A percentile compares a stretch with the other conserved stretches of the same genome.
Evolutionary conservation across 2,113 vertebrate genomes (phyloP).

Genomic region (Microcebus lehilahytsara): DNA sequence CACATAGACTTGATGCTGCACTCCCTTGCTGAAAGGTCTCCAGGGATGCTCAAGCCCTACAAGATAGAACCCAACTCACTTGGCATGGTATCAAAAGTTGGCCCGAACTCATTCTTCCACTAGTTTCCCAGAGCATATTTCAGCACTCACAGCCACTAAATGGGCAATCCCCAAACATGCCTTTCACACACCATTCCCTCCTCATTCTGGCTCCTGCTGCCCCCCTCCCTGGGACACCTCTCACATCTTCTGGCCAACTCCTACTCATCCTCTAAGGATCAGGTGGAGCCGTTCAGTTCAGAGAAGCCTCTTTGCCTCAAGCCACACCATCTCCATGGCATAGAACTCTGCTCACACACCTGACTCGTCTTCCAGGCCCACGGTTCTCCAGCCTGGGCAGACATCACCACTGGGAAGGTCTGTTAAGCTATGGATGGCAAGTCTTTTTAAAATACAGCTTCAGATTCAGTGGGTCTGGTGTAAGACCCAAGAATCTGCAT

Average conservation of each 20-base stretch:
- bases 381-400: background rate
- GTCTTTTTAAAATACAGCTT: background rate
- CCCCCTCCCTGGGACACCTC: background rate
- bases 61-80: background rate
- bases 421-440: background rate
- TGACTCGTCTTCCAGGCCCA: background rate
- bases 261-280: background rate
- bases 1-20: background rate
- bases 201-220: background rate
- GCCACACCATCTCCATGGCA: background rate
- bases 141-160: too few relatives aligned
- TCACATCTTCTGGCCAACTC: background rate
- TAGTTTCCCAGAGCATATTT: background rate
- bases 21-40: background rate
- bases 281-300: background rate
- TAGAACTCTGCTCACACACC: accelerated
- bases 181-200: background rate
- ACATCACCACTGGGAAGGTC: background rate
- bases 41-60: background rate
- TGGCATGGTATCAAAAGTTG: background rate
- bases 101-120: background rate
- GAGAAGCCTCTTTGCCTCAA: background rate
- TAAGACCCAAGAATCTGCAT: background rate
- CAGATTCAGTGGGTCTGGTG: background rate
- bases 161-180: background rate